These are phyloP conservation scores for Pachycephala philippinensis DNA, from an alignment of 2,113 vertebrate genomes.

Conservation along the genomic window DNA sequence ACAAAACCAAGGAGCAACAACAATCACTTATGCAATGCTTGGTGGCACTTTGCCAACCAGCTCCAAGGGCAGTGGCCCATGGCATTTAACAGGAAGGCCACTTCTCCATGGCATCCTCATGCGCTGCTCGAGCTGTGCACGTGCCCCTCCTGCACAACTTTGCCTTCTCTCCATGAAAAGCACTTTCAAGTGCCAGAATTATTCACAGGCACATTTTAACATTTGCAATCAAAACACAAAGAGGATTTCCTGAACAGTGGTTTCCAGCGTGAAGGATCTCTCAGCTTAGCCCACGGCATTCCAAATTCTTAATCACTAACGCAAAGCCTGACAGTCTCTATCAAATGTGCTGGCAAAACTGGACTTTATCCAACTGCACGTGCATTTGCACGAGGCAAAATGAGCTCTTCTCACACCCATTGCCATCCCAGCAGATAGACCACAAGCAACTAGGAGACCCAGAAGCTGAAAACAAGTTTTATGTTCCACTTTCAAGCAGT, in stretches of 20 bases:
- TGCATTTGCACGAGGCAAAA: background rate
- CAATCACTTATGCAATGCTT: background rate
- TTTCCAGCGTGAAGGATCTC: background rate
- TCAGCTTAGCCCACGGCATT: background rate
- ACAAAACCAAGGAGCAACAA: background rate
- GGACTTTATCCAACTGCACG: background rate
- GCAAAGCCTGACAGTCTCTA: background rate
- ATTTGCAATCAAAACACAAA: background rate
- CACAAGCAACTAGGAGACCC: background rate
- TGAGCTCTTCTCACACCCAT: background rate
- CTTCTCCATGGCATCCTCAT: rapidly evolving
- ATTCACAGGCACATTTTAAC: background rate
- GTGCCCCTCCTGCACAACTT: rapidly evolving
- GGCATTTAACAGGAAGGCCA: background rate
- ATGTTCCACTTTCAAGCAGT: background rate
- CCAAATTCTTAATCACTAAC: background rate
- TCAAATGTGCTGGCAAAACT: background rate
- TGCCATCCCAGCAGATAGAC: background rate
- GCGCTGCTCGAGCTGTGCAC: rapidly evolving
- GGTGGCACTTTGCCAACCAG: background rate
- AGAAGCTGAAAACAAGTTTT: background rate
- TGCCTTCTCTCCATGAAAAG: background rate
- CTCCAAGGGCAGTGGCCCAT: background rate
- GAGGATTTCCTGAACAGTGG: background rate
- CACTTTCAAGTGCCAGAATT: background rate